Evolutionary conservation across 2,797 vertebrate species (phyloP).

Genomic region (Sebastes diploproa): DNA sequence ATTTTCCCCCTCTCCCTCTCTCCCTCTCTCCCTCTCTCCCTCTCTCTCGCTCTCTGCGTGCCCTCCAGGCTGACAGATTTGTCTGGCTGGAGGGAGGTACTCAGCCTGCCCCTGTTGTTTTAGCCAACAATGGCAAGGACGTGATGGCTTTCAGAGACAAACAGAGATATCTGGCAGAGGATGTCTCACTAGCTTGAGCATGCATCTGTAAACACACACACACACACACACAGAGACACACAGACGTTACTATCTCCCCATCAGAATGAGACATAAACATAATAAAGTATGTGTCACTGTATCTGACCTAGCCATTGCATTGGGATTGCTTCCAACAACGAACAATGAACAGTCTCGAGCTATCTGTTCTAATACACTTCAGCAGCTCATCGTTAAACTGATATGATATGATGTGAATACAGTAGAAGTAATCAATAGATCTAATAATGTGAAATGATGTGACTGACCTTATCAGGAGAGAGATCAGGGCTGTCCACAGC

Average conservation of each 20-base stretch:
- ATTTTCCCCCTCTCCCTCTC: neutral
- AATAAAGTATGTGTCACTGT: neutral
- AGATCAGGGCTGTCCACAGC: neutral
- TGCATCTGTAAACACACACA: conserved; percentile 37
- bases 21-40: too few relatives aligned
- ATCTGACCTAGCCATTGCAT: conserved; percentile 10
- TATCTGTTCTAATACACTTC: neutral
- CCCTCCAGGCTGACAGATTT: conserved; percentile 66
- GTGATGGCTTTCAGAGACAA: conserved; percentile 80
- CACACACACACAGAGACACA: neutral
- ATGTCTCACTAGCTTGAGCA: conserved; percentile 61
- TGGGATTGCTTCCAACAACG: conserved; percentile 27
- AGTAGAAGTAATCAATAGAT: neutral
- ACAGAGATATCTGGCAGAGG: conserved; percentile 74
- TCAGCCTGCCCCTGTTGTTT: conserved; percentile 76
- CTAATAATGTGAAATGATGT: neutral
- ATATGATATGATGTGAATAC: neutral
- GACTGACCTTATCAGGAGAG: neutral
- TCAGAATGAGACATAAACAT: conserved; percentile 35
- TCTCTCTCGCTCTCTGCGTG: neutral
- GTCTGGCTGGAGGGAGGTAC: conserved; percentile 61
- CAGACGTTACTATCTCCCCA: conserved; percentile 16
- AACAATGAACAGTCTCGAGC: too few relatives aligned
- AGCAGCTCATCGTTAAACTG: neutral
- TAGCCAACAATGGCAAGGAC: conserved; percentile 81